These are phyloP conservation scores for Zeus faber DNA, from an alignment of 2,113 vertebrate species.

Conservation along the genomic window DNA sequence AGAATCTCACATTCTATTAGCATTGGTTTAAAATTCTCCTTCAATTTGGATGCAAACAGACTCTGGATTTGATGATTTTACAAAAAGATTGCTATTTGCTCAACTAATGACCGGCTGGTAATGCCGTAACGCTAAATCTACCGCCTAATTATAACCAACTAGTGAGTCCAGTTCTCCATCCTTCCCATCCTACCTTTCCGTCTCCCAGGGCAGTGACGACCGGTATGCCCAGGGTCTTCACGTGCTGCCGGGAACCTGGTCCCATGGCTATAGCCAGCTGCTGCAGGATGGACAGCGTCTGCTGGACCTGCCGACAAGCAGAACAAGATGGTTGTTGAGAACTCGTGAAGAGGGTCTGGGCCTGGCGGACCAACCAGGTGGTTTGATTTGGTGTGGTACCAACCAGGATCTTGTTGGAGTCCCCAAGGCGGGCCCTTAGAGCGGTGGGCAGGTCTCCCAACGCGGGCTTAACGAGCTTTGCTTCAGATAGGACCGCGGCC, in stretches of 20 bases:
- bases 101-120: too few species aligned
- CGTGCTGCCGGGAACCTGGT: constrained; percentile 82
- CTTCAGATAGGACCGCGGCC: constrained; percentile 82
- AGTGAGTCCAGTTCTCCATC: too few species aligned
- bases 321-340: neutral
- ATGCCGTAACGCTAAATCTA: too few species aligned
- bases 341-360: neutral
- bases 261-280: constrained; percentile 85
- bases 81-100: too few species aligned
- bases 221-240: constrained; percentile 83
- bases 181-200: constrained; percentile 78
- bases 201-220: constrained; percentile 86
- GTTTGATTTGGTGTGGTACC: neutral
- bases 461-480: constrained; percentile 85
- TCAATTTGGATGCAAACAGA: too few species aligned
- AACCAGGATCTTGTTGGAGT: constrained; percentile 93
- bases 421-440: constrained; percentile 83
- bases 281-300: constrained; percentile 84
- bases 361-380: too few species aligned
- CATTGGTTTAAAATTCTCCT: too few species aligned
- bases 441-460: constrained; percentile 85
- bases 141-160: too few species aligned
- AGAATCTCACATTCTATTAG: too few species aligned
- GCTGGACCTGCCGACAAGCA: constrained; percentile 75
- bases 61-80: too few species aligned